Conservation (phyloP, 1,140 invertebrate species). For the Drosophila eugracilis region DNA sequence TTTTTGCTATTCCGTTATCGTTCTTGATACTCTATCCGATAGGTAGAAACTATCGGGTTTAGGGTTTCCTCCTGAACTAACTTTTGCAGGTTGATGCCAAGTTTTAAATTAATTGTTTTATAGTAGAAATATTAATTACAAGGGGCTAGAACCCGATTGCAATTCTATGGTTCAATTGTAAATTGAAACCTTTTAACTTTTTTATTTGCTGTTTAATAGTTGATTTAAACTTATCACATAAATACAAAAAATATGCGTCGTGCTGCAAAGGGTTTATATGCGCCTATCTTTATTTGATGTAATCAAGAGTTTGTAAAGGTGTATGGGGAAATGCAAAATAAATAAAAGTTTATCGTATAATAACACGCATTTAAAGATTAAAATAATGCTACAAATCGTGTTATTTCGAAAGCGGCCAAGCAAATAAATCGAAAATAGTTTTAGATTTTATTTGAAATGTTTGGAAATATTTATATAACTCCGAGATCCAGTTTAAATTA, state of each 20-base stretch:
- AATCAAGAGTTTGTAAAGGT: background rate
- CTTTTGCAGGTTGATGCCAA: no score
- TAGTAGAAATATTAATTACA: no score
- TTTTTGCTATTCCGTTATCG: conserved; percentile 4
- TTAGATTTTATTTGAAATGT: background rate
- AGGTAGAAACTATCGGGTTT: conserved; percentile 3
- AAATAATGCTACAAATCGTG: background rate
- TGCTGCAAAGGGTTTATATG: background rate
- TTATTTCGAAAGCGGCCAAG: background rate
- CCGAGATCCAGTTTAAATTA: no score
- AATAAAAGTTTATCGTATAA: conserved; percentile 8
- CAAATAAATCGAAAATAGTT: background rate
- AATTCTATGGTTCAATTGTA: no score
- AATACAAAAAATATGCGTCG: background rate
- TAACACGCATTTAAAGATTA: conserved; percentile 2
- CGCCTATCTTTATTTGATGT: background rate
- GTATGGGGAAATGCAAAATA: background rate
- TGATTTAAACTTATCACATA: background rate
- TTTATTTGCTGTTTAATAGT: no score
- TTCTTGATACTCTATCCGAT: background rate
- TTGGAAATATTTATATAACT: no score
- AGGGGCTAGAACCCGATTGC: no score
- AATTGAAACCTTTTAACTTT: no score
- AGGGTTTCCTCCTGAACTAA: background rate
- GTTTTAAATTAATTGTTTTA: no score